Evolutionary conservation across 53 echinoderm and acorn worm species (phyloP).

Genomic region (Hippasteria phrygiana): DNA sequence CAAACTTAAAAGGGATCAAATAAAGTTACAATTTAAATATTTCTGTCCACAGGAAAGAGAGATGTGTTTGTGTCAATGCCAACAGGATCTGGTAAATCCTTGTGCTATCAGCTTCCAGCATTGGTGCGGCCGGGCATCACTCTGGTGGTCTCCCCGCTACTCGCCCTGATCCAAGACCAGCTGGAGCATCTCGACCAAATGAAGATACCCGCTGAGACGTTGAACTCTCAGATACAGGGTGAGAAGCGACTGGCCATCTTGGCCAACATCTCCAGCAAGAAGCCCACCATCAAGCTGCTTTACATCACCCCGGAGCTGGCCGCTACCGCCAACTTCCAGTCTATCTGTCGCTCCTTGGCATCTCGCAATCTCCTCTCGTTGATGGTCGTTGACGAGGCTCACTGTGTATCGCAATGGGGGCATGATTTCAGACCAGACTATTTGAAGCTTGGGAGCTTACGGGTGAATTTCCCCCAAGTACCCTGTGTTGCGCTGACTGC

Average conservation of each 20-base stretch:
- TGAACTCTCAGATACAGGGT: conserved; percentile 91
- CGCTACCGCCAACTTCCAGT: conserved; percentile 78
- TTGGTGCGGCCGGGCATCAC: conserved; percentile 72
- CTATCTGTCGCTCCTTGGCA: conserved; percentile 69
- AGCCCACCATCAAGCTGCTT: conserved; percentile 80
- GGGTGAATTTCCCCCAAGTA: conserved; percentile 66
- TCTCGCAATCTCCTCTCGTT: conserved; percentile 67
- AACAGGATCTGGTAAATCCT: conserved; percentile 98
- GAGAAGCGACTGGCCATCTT: conserved; percentile 76
- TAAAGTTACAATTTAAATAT: too few species aligned
- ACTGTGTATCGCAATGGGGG: conserved; percentile 99
- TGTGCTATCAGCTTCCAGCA: conserved; percentile 95
- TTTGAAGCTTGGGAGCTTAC: conserved; percentile 84
- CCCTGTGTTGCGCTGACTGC: conserved; percentile 95
- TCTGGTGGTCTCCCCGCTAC: conserved; percentile 92
- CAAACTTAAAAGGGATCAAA: too few species aligned
- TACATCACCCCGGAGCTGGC: conserved; percentile 97
- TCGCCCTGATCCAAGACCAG: conserved; percentile 97
- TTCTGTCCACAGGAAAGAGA: conserved; percentile 68
- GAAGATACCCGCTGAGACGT: conserved; percentile 75
- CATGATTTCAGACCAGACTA: conserved; percentile 98
- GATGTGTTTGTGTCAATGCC: conserved; percentile 98
- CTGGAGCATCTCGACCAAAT: conserved; percentile 81
- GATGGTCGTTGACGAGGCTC: conserved; percentile 95
- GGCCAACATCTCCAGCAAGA: conserved; percentile 73